A percentile compares a stretch with the other conserved stretches of the same genome.
Conservation (phyloP, 2,888 invertebrate genomes). For the Oscheius sp. region DNA sequence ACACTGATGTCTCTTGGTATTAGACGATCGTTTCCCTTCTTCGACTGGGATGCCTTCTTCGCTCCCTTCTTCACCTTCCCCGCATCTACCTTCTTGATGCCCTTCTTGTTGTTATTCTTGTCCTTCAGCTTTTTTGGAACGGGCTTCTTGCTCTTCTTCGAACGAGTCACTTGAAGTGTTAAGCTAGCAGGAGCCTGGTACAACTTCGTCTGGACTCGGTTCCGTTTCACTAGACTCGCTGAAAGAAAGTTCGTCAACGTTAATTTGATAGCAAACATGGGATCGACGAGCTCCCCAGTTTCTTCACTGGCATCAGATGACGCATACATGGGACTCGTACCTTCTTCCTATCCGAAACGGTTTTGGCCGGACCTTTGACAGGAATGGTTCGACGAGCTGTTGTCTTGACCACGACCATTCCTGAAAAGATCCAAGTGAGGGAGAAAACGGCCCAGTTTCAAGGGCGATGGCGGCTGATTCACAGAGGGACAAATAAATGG, state of each 20-base stretch:
- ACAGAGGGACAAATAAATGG: no score
- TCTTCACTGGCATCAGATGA: no score
- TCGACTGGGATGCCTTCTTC: slow-evolving; percentile 22
- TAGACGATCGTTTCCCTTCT: slow-evolving; percentile 59
- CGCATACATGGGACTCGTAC: no score
- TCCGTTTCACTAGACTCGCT: not conserved
- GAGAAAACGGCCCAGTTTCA: no score
- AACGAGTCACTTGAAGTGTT: not conserved
- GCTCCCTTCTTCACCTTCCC: slow-evolving; percentile 24
- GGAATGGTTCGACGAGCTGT: no score
- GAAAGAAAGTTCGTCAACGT: not conserved
- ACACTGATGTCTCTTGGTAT: slow-evolving; percentile 33
- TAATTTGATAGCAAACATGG: no score
- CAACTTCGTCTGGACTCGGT: slow-evolving; percentile 22
- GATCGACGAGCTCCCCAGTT: no score
- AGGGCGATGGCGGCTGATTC: no score
- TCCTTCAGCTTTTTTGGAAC: slow-evolving; percentile 13
- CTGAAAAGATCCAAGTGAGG: no score
- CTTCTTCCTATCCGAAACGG: no score
- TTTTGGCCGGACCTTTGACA: no score
- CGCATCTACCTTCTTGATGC: not conserved
- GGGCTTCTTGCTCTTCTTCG: slow-evolving; percentile 9
- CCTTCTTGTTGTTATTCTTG: slow-evolving; percentile 22
- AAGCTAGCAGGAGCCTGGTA: slow-evolving; percentile 19
- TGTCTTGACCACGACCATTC: no score